Evolutionary conservation across 2,888 invertebrate species (phyloP).

Genomic region (Trissoscelio sp.): DNA sequence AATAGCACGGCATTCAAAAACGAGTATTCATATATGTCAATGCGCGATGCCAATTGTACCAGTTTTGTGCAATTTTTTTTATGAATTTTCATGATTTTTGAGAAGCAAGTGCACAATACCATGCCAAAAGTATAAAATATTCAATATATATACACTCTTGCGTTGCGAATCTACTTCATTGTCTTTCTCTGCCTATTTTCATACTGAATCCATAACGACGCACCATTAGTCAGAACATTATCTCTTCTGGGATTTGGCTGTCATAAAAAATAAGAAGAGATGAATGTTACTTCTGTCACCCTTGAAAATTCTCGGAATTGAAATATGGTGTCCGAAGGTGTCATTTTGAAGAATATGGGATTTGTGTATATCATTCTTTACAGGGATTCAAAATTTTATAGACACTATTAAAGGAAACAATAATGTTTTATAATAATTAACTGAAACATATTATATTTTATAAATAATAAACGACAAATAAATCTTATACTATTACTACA

Average conservation of each 20-base stretch:
- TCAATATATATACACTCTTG: slow-evolving; percentile 55
- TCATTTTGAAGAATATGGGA: slow-evolving; percentile 33
- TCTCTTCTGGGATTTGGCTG: slow-evolving; percentile 60
- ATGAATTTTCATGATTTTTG: slow-evolving; percentile 36
- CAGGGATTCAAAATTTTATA: background rate
- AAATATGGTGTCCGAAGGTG: slow-evolving; percentile 43
- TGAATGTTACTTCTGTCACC: slow-evolving; percentile 46
- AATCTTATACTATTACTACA: too few relatives aligned
- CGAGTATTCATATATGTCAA: slow-evolving; percentile 55
- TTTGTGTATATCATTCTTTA: slow-evolving; percentile 18
- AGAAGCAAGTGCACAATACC: slow-evolving; percentile 10
- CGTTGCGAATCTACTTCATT: slow-evolving; percentile 60
- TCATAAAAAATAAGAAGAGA: slow-evolving; percentile 56
- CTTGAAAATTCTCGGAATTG: slow-evolving; percentile 44
- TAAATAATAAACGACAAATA: too few relatives aligned
- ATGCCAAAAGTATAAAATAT: slow-evolving; percentile 52
- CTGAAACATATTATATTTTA: too few relatives aligned
- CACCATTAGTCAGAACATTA: slow-evolving; percentile 62
- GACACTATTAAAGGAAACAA: background rate
- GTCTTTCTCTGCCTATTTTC: slow-evolving; percentile 54
- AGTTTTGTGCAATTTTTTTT: slow-evolving; percentile 50
- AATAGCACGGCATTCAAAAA: slow-evolving; percentile 41
- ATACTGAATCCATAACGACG: slow-evolving; percentile 62
- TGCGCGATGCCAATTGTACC: slow-evolving; percentile 46
- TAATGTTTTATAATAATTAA: too few relatives aligned